Evolutionary conservation across 1,140 invertebrate species (phyloP).

Genomic region (Grapholita molesta): DNA sequence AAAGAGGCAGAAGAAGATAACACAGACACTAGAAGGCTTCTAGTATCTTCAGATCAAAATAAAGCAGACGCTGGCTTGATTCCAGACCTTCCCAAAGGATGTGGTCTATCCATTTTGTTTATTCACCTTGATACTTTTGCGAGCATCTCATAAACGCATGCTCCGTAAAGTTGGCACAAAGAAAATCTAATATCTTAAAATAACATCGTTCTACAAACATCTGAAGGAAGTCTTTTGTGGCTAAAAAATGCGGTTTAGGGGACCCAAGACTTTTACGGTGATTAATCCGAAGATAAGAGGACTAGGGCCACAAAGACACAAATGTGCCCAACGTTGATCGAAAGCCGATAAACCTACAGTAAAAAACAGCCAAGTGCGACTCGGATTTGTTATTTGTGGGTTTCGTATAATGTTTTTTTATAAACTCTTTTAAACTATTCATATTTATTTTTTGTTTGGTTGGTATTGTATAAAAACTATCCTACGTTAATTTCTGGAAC

Average conservation of each 20-base stretch:
- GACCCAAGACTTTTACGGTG: constrained; percentile 52
- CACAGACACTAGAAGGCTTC: no score
- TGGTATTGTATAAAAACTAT: no score
- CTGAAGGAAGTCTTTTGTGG: constrained; percentile 48
- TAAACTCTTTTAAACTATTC: no score
- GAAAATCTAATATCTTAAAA: constrained; percentile 24
- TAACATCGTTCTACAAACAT: constrained; percentile 37
- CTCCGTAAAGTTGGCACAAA: neutral
- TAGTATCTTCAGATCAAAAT: no score
- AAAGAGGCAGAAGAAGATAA: no score
- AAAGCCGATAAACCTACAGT: constrained; percentile 59
- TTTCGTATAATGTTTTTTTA: neutral
- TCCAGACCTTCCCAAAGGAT: no score
- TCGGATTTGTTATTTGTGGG: no score
- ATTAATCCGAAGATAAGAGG: constrained; percentile 70
- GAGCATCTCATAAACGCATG: neutral
- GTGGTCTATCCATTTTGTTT: no score
- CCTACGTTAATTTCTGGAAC: no score
- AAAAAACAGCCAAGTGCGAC: neutral
- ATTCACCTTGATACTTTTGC: no score
- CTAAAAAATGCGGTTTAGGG: constrained; percentile 54
- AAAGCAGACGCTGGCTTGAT: no score
- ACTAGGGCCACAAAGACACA: constrained; percentile 52
- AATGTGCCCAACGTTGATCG: constrained; percentile 68
- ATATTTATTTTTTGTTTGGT: no score